A percentile compares a stretch with the other conserved stretches of the same genome.
These are phyloP conservation scores for Bugulina stolonifera DNA, from an alignment of 2,888 invertebrate species.

Conservation along the genomic window DNA sequence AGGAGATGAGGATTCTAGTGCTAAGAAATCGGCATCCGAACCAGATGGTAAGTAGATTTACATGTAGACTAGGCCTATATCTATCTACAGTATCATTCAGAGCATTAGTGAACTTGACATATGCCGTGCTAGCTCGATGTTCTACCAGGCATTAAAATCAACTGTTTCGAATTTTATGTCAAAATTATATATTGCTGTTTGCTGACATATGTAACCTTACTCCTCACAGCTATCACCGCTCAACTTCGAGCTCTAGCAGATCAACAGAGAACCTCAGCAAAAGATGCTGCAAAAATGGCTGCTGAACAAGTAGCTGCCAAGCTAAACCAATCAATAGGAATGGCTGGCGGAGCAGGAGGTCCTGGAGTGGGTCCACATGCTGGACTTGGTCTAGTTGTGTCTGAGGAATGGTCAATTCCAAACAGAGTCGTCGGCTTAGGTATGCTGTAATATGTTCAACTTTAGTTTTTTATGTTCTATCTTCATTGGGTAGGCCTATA, in stretches of 20 bases:
- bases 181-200: too few relatives aligned
- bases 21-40: constrained; percentile 11
- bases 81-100: too few relatives aligned
- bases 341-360: background rate
- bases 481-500: too few relatives aligned
- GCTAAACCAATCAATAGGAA: constrained; percentile 5
- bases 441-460: too few relatives aligned
- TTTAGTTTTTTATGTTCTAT: too few relatives aligned
- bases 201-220: too few relatives aligned
- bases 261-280: constrained; percentile 28
- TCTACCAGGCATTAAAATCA: too few relatives aligned
- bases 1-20: constrained; percentile 7
- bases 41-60: constrained; percentile 26
- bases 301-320: constrained; percentile 50
- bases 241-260: constrained; percentile 24
- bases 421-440: constrained; percentile 22
- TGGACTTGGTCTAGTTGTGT: background rate
- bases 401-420: constrained; percentile 22
- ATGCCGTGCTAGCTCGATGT: too few relatives aligned
- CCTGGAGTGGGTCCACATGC: background rate
- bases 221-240: constrained; percentile 18
- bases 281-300: constrained; percentile 38
- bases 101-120: too few relatives aligned
- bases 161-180: too few relatives aligned
- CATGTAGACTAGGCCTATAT: too few relatives aligned